phyloP scores from a whole-genome alignment of 2,113 vertebrate species.

The Calyptomena viridis region DNA sequence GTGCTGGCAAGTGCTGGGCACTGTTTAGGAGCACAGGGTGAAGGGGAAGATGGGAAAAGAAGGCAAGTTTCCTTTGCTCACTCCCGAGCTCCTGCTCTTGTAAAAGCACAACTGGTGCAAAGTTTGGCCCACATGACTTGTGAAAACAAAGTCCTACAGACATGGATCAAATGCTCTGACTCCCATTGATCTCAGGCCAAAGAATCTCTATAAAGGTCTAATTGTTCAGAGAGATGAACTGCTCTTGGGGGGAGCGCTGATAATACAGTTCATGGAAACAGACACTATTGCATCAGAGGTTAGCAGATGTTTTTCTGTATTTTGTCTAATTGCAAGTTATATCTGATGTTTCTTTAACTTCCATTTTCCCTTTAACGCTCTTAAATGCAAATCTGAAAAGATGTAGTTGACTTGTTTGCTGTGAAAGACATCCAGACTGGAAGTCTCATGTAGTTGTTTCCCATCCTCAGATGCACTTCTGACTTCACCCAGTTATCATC shows the following conservation, averaged over 20 bases:
- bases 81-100: conserved; percentile 14
- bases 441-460: conserved; percentile 39
- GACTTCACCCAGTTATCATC: conserved; percentile 55
- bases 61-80: neutral
- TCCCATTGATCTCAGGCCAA: conserved; percentile 48
- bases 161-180: conserved; percentile 35
- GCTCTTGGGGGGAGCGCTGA: neutral
- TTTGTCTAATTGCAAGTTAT: conserved; percentile 41
- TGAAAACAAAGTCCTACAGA: conserved; percentile 59
- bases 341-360: conserved; percentile 23
- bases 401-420: conserved; percentile 66
- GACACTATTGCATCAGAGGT: neutral
- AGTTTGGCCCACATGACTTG: conserved; percentile 42
- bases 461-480: conserved; percentile 52
- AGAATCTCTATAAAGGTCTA: conserved; percentile 51
- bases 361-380: conserved; percentile 15
- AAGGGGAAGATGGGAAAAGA: neutral
- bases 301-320: conserved; percentile 27
- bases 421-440: conserved; percentile 41
- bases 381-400: conserved; percentile 33
- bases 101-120: conserved; percentile 19
- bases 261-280: neutral
- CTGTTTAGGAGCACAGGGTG: neutral
- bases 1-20: neutral
- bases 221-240: conserved; percentile 32